These are phyloP conservation scores for Drosophila persimilis DNA, from an alignment of 1,140 invertebrate species.

Conservation along the genomic window DNA sequence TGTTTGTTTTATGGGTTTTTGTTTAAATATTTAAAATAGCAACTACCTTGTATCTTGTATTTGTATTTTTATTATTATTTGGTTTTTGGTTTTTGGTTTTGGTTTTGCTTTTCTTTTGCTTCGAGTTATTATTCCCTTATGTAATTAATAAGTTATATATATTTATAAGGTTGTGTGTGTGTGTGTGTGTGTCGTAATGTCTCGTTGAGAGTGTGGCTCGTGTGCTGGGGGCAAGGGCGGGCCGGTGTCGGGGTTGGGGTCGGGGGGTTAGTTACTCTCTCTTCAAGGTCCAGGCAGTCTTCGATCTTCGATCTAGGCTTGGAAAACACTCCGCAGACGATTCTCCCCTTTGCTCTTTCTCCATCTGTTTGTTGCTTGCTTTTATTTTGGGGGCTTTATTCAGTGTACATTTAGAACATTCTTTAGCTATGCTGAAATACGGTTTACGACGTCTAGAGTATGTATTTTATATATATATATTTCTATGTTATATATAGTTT, in stretches of 20 bases:
- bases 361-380: conserved; percentile 51
- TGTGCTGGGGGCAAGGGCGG: conserved; percentile 17
- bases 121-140: conserved; percentile 62
- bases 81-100: not conserved
- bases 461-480: conserved; percentile 57
- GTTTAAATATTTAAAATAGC: conserved; percentile 78
- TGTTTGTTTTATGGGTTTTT: conserved; percentile 33
- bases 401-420: conserved; percentile 75
- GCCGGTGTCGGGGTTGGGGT: not conserved
- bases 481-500: conserved; percentile 54
- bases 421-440: conserved; percentile 72
- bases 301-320: conserved; percentile 25
- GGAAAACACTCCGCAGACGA: conserved; percentile 59
- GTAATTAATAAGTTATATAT: conserved; percentile 80
- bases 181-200: conserved; percentile 32
- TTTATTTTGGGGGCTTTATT: conserved; percentile 49
- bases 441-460: conserved; percentile 66
- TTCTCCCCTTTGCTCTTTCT: conserved; percentile 17
- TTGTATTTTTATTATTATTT: conserved; percentile 56
- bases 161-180: conserved; percentile 63
- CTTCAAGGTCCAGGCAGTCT: conserved; percentile 31
- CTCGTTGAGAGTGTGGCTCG: conserved; percentile 20
- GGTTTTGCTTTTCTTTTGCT: conserved; percentile 51
- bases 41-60: conserved; percentile 70
- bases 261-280: not conserved